Evolutionary conservation across 2,113 vertebrate species (phyloP), one percentile per base, ranked within the genome.

Genomic region (Semnornis frantzii): DNA sequence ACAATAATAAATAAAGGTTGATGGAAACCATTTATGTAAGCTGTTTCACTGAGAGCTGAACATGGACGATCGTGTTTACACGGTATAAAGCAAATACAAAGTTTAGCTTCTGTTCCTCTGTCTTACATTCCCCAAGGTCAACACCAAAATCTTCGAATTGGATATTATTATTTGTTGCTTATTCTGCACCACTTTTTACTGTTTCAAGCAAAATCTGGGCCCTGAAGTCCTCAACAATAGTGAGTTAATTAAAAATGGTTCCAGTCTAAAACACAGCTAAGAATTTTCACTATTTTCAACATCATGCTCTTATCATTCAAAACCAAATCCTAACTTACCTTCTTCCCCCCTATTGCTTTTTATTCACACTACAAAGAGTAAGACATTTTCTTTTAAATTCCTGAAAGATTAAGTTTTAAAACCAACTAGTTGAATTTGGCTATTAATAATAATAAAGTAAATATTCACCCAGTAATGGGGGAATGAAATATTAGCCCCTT

Each of bases 381-480:
- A 48, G 57, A 34, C 21, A 18, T 30, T 28, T 34, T 70, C 12
- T 66, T 90, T 68, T 72, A n/a, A n/a, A 20, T 62, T 82, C 42
- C 17, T 55, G 23, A 76, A 42, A 15, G 64, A 77, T 79, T 93
- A 84, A 80, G 9, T 74, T 87, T 93, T 92, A 87, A 92, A 77
- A 87, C 8, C 25, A 52, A 77, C 5, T 89, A 31, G 79, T 74
- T 55, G 9, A 83, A 28, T 39, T 77, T 10, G 28, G 13, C 14
- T 77, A n/a, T 78, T 80, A 91, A 74, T 80, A 89, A 74, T 82
- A 82, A 58, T 82, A 74, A 89, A 64, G 75, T 24, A 92, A 89
- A 79, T 92, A 7, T 59, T 92, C 78, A 59, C 14, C 28, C 37
- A 58, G 33, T 80, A 93, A 74, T 71, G 14, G 42, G 73, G 82